Evolutionary conservation across 2,888 invertebrate species (phyloP).

Genomic region (Acanthosepion lycidas): DNA sequence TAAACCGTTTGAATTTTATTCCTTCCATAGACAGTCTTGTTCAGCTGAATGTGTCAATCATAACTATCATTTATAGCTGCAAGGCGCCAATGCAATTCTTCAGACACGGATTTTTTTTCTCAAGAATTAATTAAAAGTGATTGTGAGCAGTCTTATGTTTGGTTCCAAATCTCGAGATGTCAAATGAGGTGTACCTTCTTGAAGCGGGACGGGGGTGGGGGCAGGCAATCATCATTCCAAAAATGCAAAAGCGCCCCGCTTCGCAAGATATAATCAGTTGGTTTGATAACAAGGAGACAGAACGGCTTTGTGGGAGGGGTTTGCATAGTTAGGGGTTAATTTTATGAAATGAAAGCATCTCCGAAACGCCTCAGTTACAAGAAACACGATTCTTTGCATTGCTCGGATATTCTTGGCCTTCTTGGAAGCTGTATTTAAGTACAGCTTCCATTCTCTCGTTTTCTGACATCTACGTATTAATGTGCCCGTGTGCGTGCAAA

Average conservation of each 20-base stretch:
- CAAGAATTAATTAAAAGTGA: background rate
- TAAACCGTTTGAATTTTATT: background rate
- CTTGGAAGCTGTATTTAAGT: background rate
- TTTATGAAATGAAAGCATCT: too few relatives aligned
- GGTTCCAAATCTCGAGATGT: background rate
- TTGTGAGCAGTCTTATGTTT: background rate
- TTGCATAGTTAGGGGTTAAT: background rate
- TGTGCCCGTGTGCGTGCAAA: background rate
- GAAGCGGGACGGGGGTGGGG: background rate
- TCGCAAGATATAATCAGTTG: background rate
- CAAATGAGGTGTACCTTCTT: conserved; percentile 15
- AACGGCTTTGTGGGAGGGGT: background rate
- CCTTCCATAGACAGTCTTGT: background rate
- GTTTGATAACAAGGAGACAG: background rate
- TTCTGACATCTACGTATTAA: background rate
- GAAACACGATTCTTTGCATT: background rate
- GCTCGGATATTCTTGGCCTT: background rate
- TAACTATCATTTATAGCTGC: background rate
- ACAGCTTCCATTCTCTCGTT: background rate
- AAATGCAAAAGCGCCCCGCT: background rate
- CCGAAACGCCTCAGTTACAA: background rate
- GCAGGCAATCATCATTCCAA: background rate
- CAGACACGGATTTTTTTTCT: background rate
- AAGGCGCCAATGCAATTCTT: background rate
- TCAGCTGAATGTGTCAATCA: background rate